phyloP scores from a whole-genome alignment of 2,797 vertebrate genomes.

The Notamacropus eugenii region DNA sequence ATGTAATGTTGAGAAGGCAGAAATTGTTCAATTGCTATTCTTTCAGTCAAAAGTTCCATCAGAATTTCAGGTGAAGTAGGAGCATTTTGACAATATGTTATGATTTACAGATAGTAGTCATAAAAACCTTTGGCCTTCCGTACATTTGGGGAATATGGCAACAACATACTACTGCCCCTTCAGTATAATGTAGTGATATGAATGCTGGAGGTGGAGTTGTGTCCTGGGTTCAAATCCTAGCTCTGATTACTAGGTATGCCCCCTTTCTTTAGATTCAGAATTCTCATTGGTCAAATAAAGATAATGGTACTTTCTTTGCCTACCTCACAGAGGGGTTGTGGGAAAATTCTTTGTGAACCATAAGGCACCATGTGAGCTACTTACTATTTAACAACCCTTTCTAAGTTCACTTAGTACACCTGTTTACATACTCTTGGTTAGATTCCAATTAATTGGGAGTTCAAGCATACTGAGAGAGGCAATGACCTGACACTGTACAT shows the following conservation, averaged over 20 bases:
- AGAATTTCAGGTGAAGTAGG: not conserved
- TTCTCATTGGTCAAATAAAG: not conserved
- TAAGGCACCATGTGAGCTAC: not conserved
- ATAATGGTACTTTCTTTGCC: not conserved
- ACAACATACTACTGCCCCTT: not conserved
- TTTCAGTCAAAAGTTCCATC: not conserved
- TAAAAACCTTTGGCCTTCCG: not conserved
- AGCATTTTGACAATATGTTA: not conserved
- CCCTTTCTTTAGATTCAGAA: not conserved
- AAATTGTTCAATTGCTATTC: not conserved
- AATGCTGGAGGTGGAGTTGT: not conserved
- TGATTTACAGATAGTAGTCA: not conserved
- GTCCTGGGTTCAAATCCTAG: not conserved
- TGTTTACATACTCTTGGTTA: not conserved
- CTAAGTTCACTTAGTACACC: not conserved
- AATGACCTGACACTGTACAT: not conserved
- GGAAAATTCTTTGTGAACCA: not conserved
- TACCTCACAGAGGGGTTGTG: not conserved
- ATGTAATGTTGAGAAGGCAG: not conserved
- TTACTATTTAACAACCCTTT: not conserved
- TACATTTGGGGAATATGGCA: not conserved
- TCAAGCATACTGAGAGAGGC: not conserved
- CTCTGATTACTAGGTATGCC: not conserved
- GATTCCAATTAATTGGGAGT: not conserved
- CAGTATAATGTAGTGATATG: not conserved